Base-by-base conservation (phyloP, 2,797 vertebrate genomes). In the Crypturellus tataupa region DNA sequence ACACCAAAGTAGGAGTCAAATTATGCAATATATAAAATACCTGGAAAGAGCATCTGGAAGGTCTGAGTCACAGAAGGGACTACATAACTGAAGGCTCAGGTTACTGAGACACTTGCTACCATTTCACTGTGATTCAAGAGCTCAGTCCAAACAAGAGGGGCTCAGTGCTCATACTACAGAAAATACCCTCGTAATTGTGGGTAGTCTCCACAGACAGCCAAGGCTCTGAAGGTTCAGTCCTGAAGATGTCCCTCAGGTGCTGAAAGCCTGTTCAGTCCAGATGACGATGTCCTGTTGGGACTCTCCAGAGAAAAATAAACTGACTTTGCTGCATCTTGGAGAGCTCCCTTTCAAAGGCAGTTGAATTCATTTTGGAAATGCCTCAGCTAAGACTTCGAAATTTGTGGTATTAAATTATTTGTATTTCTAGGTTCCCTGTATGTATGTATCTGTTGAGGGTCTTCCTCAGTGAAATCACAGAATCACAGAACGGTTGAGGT, bases 341-440 rank as follows among this genome's bases (percentile, higher is more conserved):
- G 42, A 64, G n/a, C 8, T 56, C 60, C 12, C 25, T 92, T 87
- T 89, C 82, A 95, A 82, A 53, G 14, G 5, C 7, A 29, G 15
- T 80, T 80, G 62, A 82, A 70, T 85, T 87, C 39, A 14, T 10
- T 73, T 71, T 80, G 40, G 31, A 71, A 71, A 93, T 80, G 24
- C 29, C 31, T 80, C 55, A 69, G 12, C 27, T 51, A 60, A n/a
- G 31, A 33, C 21, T 67, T 80, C 35, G 29, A 7, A 37, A 68
- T 83, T 73, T 40, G 18, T 33, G 5, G 8, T 23, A 75, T 91
- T 58, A 69, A 71, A 81, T 58, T 35, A 69, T 55, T 85, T 85
- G 16, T 4, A 16, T 75, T 87, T 87, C 23, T 14, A 68, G 37
- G 62, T 31, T 40, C 23, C 67, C 9, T 83, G 29, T 19, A 49